A percentile compares a stretch with the other conserved stretches of the same genome.
Evolutionary conservation across 2,797 vertebrate genomes (phyloP).

Genomic region (Pagetopsis macropterus): DNA sequence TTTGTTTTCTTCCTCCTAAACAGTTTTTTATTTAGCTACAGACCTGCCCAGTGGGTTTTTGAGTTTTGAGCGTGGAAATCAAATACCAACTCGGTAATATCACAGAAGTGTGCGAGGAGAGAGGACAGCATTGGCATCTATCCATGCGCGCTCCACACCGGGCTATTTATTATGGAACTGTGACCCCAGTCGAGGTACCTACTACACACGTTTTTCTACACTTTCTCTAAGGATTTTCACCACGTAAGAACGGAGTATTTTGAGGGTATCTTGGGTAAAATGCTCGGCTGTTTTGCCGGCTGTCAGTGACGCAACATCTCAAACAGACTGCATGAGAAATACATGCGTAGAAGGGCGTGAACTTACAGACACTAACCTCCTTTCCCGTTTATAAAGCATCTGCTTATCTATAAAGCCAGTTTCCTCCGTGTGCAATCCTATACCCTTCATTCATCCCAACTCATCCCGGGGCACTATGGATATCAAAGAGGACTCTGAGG

Average conservation of each 20-base stretch:
- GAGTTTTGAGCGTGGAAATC: constrained; percentile 17
- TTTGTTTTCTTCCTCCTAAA: constrained; percentile 20
- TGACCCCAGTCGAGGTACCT: constrained; percentile 56
- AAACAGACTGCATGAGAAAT: constrained; percentile 62
- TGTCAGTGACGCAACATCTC: constrained; percentile 75
- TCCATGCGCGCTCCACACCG: constrained; percentile 67
- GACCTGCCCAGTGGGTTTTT: background rate
- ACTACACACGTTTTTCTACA: constrained; percentile 30
- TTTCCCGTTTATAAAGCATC: constrained; percentile 46
- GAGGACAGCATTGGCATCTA: constrained; percentile 63
- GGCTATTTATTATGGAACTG: constrained; percentile 51
- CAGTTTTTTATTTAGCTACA: too few relatives aligned
- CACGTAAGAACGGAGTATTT: constrained; percentile 6
- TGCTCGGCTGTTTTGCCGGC: constrained; percentile 40
- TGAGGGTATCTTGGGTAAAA: constrained; percentile 13
- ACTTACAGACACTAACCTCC: constrained; percentile 63
- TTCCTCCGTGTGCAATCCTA: constrained; percentile 12
- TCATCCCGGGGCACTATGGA: constrained; percentile 84
- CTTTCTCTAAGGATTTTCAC: constrained; percentile 28
- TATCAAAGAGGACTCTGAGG: constrained; percentile 92
- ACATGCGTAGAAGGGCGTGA: constrained; percentile 79
- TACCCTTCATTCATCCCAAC: constrained; percentile 4
- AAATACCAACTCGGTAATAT: constrained; percentile 56
- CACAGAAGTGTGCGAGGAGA: constrained; percentile 51
- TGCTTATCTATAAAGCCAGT: constrained; percentile 28